These are phyloP conservation scores for Denticeps clupeoides DNA, from an alignment of 2,797 vertebrate species.

Conservation along the genomic window DNA sequence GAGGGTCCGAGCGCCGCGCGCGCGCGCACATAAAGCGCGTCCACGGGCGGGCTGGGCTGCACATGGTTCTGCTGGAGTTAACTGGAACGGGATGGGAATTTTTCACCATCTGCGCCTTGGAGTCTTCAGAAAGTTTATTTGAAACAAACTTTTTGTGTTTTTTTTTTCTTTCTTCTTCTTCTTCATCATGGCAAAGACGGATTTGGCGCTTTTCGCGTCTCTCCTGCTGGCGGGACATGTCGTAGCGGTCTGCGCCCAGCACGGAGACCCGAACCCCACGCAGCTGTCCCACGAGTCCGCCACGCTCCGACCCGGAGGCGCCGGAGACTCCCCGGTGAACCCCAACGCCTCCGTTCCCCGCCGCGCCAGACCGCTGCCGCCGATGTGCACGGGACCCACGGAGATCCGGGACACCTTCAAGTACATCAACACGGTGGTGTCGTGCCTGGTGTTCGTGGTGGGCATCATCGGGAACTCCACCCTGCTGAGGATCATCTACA, in stretches of 20 bases:
- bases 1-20: no score
- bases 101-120: no score
- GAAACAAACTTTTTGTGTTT: background rate
- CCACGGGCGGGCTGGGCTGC: no score
- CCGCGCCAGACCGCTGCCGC: conserved; percentile 42
- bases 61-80: no score
- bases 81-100: no score
- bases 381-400: conserved; percentile 65
- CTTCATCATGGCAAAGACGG: background rate
- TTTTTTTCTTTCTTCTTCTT: background rate
- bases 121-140: no score
- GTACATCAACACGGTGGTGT: conserved; percentile 88
- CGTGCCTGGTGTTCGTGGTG: conserved; percentile 82
- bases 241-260: conserved; percentile 19
- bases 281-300: conserved; percentile 8
- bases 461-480: conserved; percentile 93
- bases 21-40: no score
- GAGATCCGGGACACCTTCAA: conserved; percentile 84
- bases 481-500: conserved; percentile 88
- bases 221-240: conserved; percentile 8
- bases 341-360: conserved; percentile 43
- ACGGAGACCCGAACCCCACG: conserved; percentile 2
- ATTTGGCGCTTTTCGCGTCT: background rate
- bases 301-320: conserved; percentile 41
- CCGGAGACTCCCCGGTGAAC: conserved; percentile 32